Base-by-base conservation (phyloP, 2,113 vertebrate genomes). In the Oreocharis arfaki region DNA sequence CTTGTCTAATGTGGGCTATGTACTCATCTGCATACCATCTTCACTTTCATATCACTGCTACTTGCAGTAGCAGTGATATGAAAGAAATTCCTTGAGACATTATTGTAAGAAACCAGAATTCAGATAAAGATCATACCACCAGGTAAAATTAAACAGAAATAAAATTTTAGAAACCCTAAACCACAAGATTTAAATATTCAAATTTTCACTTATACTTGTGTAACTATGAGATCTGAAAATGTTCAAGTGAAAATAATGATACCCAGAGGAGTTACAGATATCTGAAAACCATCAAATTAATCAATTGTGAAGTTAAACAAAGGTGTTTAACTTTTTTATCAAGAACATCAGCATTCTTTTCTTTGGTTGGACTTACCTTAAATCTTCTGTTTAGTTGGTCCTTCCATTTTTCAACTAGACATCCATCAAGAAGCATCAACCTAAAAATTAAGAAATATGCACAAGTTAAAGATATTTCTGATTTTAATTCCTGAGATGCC, bases 351-450 rank as follows among this genome's bases (percentile, higher is more conserved):
- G 3, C n/a, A 69, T 32, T 76, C 18, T 50, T 69, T 82, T 41
- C n/a, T 42, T 41, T 50, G n/a, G 9, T 74, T 65, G 78, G 27
- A 81, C 96, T 97, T 98, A 98, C 98, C 95, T 98, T 97, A 74
- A 98, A 98, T 82, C 98, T 98, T 97, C 98, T 98, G 88, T 97
- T 98, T 73, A 98, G 94, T 14, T 98, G 98, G 68, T 98, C 98
- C 94, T 97, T 98, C 98, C 98, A 98, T 94, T 98, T 98, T 96
- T 98, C 98, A 95, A 98, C 98, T 83, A 98, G 94, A 85, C 98
- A 98, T 49, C 98, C 98, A 91, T 98, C 98, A 96, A 98, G 98
- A 89, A 98, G 98, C 98, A 98, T 98, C 97, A 98, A 95, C 78
- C 98, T 98, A 88, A 92, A 97, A 95, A 79, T 69, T 28, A 87